phyloP scores from a whole-genome alignment of 2,888 invertebrate species.

The Pyralis farinalis region DNA sequence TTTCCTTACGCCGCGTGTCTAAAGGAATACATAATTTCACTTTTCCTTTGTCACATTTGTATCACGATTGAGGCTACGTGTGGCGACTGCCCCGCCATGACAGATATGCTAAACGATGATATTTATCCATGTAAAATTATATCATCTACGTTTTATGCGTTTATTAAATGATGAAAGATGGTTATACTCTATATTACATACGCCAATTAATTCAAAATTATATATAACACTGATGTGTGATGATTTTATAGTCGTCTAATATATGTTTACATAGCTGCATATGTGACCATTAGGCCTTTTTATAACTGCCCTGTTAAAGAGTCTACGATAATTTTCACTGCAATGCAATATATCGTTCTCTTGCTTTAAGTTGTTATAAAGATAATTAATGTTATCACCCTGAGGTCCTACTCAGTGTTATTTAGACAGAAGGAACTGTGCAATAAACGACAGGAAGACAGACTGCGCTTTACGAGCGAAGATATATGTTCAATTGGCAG shows the following conservation, averaged over 20 bases:
- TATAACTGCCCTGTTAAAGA: background rate
- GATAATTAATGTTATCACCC: conserved; percentile 28
- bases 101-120: conserved; percentile 33
- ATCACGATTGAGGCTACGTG: conserved; percentile 73
- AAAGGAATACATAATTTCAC: conserved; percentile 68
- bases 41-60: conserved; percentile 72
- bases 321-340: conserved; percentile 1
- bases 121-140: conserved; percentile 9
- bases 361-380: conserved; percentile 20
- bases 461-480: conserved; percentile 56
- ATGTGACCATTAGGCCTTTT: background rate
- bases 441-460: conserved; percentile 60
- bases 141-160: background rate
- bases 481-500: conserved; percentile 58
- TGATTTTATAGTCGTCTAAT: too few relatives aligned
- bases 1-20: conserved; percentile 50
- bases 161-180: too few relatives aligned
- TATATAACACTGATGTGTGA: too few relatives aligned
- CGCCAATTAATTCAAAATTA: too few relatives aligned
- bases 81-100: conserved; percentile 47
- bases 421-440: conserved; percentile 45
- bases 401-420: conserved; percentile 26
- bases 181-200: too few relatives aligned
- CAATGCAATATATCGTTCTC: conserved; percentile 1
- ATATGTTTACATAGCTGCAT: background rate